A percentile compares a stretch with the other conserved stretches of the same genome.
These are phyloP conservation scores for Cynocephalus volans DNA, from an alignment of 2,113 vertebrate genomes.

Conservation along the genomic window DNA sequence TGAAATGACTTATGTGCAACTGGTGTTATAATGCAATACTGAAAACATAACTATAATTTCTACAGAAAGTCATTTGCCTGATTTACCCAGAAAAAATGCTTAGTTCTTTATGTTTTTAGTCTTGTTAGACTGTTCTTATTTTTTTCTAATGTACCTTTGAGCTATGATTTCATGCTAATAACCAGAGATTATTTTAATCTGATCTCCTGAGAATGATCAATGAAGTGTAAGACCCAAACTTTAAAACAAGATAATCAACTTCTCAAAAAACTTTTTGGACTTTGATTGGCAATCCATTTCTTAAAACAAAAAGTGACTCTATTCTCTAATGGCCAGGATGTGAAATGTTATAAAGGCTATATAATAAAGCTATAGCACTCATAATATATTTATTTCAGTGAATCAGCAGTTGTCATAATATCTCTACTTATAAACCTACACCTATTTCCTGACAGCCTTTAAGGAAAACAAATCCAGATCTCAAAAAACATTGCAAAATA, in stretches of 20 bases:
- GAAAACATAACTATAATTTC: neutral
- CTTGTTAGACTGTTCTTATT: neutral
- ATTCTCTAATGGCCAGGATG: neutral
- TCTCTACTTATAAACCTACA: constrained; percentile 43
- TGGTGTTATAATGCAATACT: neutral
- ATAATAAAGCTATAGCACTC: neutral
- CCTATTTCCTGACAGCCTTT: neutral
- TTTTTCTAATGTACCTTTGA: neutral
- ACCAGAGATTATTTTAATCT: neutral
- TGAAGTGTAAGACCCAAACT: neutral
- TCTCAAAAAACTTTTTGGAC: neutral
- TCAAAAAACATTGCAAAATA: constrained; percentile 22
- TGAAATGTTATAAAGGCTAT: neutral
- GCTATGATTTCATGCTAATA: neutral
- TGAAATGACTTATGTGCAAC: neutral
- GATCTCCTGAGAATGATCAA: neutral
- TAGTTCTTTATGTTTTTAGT: neutral
- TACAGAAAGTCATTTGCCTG: neutral
- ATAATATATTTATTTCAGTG: neutral
- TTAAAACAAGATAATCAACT: neutral
- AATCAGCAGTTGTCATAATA: neutral
- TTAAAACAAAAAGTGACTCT: constrained; percentile 27
- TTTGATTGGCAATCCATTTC: constrained; percentile 48
- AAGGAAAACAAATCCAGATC: neutral
- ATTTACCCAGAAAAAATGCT: neutral